Evolutionary conservation across 2,113 vertebrate species (phyloP), one percentile per base, ranked within the genome.

Genomic region (Ranitomeya variabilis): DNA sequence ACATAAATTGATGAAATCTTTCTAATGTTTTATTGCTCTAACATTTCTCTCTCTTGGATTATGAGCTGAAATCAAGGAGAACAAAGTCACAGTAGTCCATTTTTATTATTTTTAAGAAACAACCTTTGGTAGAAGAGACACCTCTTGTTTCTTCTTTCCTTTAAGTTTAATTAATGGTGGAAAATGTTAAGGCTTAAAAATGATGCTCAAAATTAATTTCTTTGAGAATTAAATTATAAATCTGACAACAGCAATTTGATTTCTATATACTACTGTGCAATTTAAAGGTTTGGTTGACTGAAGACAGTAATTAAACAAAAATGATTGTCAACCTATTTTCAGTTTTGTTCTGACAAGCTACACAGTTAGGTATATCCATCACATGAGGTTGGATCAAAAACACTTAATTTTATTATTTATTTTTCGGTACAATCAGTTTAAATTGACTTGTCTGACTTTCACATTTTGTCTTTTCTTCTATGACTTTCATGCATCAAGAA

Each of bases 301-400:
- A 78, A 54, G 51, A 78, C 51, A 54, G 19, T 78, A 54, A 52
- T 78, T 78, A 78, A n/a, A 78, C 19, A n/a, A 13, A 78, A 45
- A 78, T 78, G 76, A 78, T 52, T 78, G 76, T 54, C 76, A 78
- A n/a, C 18, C 51, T 54, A 78, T 78, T 78, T 78, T 78, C 8
- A 78, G 76, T n/a, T 78, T 19, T 16, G 37, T 52, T 78, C 45
- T 10, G 3, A n/a, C 76, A 78, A 54, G 51, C 19, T 52, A n/a
- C 73, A 76, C 51, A 78, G 51, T 78, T 18, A 78, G 76, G 21
- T 78, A 76, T 76, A 78, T 77, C 51, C 13, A 77, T 52, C 73
- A 77, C 52, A 77, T 11, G 2, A 9, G 8, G 19, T 78, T 52
- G n/a, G 4, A 76, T 19, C 15, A n/a, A n/a, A 54, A 78, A 37